Conservation (phyloP, 1,140 invertebrate genomes). For the Octopus sinensis region DNA sequence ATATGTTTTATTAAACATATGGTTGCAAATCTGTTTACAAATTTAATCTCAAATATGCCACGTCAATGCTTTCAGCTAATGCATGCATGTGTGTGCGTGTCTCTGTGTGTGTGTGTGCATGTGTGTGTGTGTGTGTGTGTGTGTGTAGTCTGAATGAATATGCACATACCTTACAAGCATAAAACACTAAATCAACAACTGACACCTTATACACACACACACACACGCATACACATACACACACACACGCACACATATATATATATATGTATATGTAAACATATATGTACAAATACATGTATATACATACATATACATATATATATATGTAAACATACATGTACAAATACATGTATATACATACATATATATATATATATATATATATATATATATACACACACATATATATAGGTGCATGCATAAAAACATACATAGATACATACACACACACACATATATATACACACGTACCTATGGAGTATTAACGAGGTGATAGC, state of each 20-base stretch:
- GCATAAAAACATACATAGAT: background rate
- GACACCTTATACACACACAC: background rate
- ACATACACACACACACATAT: background rate
- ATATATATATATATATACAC: background rate
- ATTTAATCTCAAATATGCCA: too few relatives aligned
- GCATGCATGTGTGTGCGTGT: too few relatives aligned
- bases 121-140: too few relatives aligned
- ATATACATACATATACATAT: background rate
- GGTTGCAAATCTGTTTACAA: too few relatives aligned
- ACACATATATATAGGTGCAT: background rate
- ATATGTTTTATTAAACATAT: too few relatives aligned
- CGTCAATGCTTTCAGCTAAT: too few relatives aligned
- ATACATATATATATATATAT: background rate
- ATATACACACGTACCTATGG: too few relatives aligned
- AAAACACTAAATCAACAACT: too few relatives aligned
- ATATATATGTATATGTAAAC: background rate
- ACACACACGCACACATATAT: background rate
- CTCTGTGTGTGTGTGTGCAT: too few relatives aligned
- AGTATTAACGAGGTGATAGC: too few relatives aligned
- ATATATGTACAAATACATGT: background rate
- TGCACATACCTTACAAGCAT: too few relatives aligned
- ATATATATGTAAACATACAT: constrained; percentile 8
- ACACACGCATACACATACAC: background rate
- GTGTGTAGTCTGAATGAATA: too few relatives aligned
- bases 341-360: constrained; percentile 6